Percentiles rank a stretch among this genome's conserved stretches.
Evolutionary conservation across 2,113 vertebrate species (phyloP).

Genomic region (Suncus etruscus): DNA sequence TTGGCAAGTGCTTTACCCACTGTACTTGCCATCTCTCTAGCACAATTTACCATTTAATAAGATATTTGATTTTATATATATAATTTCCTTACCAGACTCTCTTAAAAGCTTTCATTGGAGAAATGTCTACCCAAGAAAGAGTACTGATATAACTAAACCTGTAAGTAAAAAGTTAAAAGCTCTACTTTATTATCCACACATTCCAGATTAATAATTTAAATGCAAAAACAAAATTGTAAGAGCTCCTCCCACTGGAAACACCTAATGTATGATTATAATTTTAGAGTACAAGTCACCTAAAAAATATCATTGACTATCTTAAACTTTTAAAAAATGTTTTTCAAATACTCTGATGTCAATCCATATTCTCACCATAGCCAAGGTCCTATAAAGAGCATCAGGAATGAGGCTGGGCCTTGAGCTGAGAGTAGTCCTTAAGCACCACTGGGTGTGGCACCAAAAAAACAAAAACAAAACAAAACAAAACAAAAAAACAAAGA

Average conservation of each 20-base stretch:
- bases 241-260: background rate
- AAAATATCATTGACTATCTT: constrained; percentile 41
- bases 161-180: constrained; percentile 12
- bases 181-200: background rate
- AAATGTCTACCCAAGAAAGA: constrained; percentile 26
- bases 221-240: background rate
- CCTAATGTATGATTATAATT: background rate
- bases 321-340: background rate
- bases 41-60: too few relatives aligned
- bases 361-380: constrained; percentile 1
- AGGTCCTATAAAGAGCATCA: too few relatives aligned
- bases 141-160: background rate
- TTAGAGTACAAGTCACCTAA: background rate
- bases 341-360: constrained; percentile 10
- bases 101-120: background rate
- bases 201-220: background rate
- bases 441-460: too few relatives aligned
- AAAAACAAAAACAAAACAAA: too few relatives aligned
- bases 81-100: background rate
- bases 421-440: too few relatives aligned
- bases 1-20: too few relatives aligned
- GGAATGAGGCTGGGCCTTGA: too few relatives aligned
- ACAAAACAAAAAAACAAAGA: too few relatives aligned
- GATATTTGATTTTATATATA: background rate
- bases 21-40: too few relatives aligned